Evolutionary conservation across 1,140 invertebrate species (phyloP).

Genomic region (Heliothis virescens): DNA sequence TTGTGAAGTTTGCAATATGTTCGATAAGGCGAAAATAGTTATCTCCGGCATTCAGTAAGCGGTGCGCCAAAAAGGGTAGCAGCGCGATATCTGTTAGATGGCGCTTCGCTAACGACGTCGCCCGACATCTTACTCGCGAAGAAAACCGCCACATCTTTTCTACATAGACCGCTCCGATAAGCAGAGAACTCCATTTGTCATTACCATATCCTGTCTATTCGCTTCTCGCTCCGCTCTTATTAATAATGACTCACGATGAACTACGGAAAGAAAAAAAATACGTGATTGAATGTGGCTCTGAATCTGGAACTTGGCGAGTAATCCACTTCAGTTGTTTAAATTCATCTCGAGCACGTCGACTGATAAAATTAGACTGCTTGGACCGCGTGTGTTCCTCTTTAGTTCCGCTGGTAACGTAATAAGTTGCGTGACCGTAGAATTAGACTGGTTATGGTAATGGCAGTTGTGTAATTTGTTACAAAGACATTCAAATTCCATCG

Average conservation of each 20-base stretch:
- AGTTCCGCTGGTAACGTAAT: slow-evolving; percentile 45
- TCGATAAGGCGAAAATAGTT: slow-evolving; percentile 61
- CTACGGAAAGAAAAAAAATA: slow-evolving; percentile 23
- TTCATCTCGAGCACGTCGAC: slow-evolving; percentile 47
- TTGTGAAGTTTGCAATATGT: slow-evolving; percentile 50
- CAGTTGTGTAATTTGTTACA: slow-evolving; percentile 43
- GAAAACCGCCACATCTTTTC: slow-evolving; percentile 67
- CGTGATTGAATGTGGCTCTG: slow-evolving; percentile 39
- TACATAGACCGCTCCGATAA: slow-evolving; percentile 67
- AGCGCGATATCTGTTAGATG: slow-evolving; percentile 62
- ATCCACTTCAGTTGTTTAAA: slow-evolving; percentile 48
- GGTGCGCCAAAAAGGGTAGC: slow-evolving; percentile 50
- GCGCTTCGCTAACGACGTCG: slow-evolving; percentile 69
- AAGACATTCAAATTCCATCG: slow-evolving; percentile 33
- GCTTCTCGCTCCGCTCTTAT: slow-evolving; percentile 15
- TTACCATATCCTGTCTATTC: slow-evolving; percentile 63
- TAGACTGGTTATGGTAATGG: slow-evolving; percentile 56
- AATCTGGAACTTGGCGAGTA: slow-evolving; percentile 36
- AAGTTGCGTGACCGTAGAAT: slow-evolving; percentile 55
- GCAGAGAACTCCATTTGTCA: slow-evolving; percentile 72
- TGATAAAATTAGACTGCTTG: slow-evolving; percentile 55
- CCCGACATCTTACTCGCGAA: slow-evolving; percentile 64
- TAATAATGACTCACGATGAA: slow-evolving; percentile 32
- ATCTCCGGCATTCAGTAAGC: slow-evolving; percentile 53
- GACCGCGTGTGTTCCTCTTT: slow-evolving; percentile 48